phyloP scores from a whole-genome alignment of 2,113 vertebrate species.

The Marmota monax region DNA sequence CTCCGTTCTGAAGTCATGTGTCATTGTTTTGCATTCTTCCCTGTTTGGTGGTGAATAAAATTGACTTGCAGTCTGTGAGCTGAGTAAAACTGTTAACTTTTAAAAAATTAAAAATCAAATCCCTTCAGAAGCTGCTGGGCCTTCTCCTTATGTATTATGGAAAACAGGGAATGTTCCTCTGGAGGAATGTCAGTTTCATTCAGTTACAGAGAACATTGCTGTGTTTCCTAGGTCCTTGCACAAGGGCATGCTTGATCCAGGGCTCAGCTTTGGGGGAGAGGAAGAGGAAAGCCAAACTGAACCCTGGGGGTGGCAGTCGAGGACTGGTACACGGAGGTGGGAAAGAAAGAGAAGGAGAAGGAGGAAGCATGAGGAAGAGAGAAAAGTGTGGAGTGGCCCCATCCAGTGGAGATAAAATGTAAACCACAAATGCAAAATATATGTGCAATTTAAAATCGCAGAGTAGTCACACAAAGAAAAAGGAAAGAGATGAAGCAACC shows the following conservation, averaged over 20 bases:
- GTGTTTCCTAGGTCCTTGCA: conserved; percentile 8
- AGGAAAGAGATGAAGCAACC: not conserved
- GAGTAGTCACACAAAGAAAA: not conserved
- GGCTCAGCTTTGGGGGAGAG: not conserved
- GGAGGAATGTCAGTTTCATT: conserved; percentile 56
- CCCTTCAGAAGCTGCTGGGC: conserved; percentile 59
- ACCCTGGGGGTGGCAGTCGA: not conserved
- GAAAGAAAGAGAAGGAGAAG: not conserved
- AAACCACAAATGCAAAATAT: not conserved
- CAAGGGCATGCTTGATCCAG: not conserved
- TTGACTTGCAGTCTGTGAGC: not conserved
- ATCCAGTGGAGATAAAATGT: not conserved
- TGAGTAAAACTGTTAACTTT: conserved; percentile 63
- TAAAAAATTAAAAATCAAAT: conserved; percentile 65
- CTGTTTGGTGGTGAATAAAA: conserved; percentile 61
- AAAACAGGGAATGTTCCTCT: conserved; percentile 39
- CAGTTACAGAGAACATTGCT: conserved; percentile 53
- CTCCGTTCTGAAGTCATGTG: not conserved
- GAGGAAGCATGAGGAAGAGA: not conserved
- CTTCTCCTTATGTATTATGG: conserved; percentile 42
- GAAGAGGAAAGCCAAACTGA: not conserved
- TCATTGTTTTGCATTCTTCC: conserved; percentile 36
- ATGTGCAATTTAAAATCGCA: not conserved
- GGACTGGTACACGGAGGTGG: not conserved
- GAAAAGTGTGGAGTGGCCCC: not conserved